Base-by-base conservation (phyloP, 2,888 invertebrate species). In the Hedychridium roseum region DNA sequence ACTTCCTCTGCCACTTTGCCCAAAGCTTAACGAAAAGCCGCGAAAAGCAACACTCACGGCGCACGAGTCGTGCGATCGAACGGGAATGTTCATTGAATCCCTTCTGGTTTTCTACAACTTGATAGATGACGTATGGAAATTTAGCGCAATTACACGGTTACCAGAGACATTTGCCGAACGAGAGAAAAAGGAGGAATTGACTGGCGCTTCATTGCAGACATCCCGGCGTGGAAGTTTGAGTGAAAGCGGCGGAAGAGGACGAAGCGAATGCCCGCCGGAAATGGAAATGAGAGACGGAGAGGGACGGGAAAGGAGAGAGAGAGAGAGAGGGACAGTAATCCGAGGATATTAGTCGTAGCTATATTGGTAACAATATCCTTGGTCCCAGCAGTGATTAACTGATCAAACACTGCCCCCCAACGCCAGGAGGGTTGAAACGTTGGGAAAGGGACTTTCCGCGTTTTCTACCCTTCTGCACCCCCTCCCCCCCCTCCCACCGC, bases 351-450 rank as follows among this genome's bases (percentile, higher is more conserved):
- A 63, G 60, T 49, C 47, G 57, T 35, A 53, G 51, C 63, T 50
- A 60, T n/a, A n/a, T 63, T 37, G 51, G 63, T 63, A 63, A 66
- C 62, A 62, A 60, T 67, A 56, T 58, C 57, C 57, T 35, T 35
- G 49, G 49, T 58, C 36, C 34, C 47, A 43, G 60, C 55, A 55
- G 65, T 70, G 71, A 71, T 71, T 71, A 70, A 71, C 70, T 64
- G 71, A 71, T 71, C 69, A 71, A 71, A 71, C 67, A 68, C 50
- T 32, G 50, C 45, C 60, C 63, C 58, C 43, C 36, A n/a, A n/a
- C n/a, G n/a, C n/a, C n/a, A n/a, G 47, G 60, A 65, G 51, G 38
- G 17, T 55, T 54, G 54, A 59, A n/a, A 50, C 61, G 64, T 43
- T 31, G 17, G 59, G 50, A 51, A 53, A 57, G 69, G 64, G 65